phyloP scores from a whole-genome alignment of 2,797 vertebrate genomes.

The Denticeps clupeoides region DNA sequence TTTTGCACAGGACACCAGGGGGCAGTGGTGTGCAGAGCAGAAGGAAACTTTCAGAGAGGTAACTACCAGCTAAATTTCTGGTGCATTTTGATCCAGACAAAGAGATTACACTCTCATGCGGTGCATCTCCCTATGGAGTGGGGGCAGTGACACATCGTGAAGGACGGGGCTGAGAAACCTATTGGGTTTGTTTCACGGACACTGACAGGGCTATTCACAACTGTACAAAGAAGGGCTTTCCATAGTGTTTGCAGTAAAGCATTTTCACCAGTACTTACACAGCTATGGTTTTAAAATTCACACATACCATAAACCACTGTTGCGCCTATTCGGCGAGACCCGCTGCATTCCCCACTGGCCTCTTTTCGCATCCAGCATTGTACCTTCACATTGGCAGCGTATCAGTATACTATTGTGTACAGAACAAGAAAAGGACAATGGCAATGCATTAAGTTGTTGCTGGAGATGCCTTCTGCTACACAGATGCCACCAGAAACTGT shows the following conservation, averaged over 20 bases:
- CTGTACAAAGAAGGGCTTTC: conserved; percentile 18
- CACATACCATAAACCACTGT: conserved; percentile 20
- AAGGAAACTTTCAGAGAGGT: conserved; percentile 1
- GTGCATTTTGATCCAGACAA: conserved; percentile 15
- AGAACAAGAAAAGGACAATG: too few species aligned
- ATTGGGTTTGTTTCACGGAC: conserved; percentile 11
- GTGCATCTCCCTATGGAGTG: conserved; percentile 8
- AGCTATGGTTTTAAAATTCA: conserved; percentile 2
- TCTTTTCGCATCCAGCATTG: too few species aligned
- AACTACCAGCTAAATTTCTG: not conserved
- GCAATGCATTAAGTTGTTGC: too few species aligned
- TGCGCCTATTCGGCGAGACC: conserved; percentile 19
- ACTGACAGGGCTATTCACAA: conserved; percentile 10
- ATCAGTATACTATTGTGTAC: too few species aligned
- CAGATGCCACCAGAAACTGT: too few species aligned
- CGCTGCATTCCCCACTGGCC: too few species aligned
- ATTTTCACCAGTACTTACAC: conserved; percentile 22
- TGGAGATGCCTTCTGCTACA: too few species aligned
- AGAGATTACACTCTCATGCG: conserved; percentile 8
- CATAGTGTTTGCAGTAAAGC: conserved; percentile 14
- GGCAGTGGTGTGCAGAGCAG: not conserved
- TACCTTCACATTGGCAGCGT: too few species aligned
- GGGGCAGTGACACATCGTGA: not conserved
- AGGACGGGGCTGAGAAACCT: not conserved
- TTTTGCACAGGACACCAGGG: too few species aligned